Evolutionary conservation across 2,113 vertebrate species (phyloP).

Genomic region (Forbesichthys papilliferus): DNA sequence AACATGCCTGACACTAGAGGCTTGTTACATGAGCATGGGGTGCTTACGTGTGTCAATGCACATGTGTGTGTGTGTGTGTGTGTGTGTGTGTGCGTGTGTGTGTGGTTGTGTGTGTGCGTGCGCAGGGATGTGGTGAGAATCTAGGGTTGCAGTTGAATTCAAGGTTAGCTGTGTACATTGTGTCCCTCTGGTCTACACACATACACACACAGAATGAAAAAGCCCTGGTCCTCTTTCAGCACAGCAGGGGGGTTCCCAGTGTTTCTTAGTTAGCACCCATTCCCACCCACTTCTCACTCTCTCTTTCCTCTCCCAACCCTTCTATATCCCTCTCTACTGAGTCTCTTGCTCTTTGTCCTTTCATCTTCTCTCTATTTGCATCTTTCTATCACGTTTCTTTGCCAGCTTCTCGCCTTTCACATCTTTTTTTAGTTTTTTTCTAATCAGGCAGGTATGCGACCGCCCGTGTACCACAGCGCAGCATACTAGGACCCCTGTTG

Average conservation of each 20-base stretch:
- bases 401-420: not conserved
- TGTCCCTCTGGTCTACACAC: not conserved
- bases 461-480: slow-evolving; percentile 35
- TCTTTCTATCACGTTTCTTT: slow-evolving; percentile 5
- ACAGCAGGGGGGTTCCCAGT: slow-evolving; percentile 47
- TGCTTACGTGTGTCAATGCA: too few relatives aligned
- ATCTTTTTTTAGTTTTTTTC: slow-evolving; percentile 1
- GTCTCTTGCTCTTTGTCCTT: not conserved
- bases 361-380: not conserved
- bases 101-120: not conserved
- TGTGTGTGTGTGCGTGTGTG: slow-evolving; percentile 3
- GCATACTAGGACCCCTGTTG: slow-evolving; percentile 45
- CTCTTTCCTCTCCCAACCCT: not conserved
- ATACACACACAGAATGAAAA: slow-evolving; percentile 21
- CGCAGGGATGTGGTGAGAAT: not conserved
- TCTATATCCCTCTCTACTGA: not conserved
- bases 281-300: not conserved
- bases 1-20: not conserved
- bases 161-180: slow-evolving; percentile 42
- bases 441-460: slow-evolving; percentile 18
- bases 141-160: not conserved
- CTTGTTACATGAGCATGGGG: not conserved
- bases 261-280: slow-evolving; percentile 33
- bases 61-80: not conserved
- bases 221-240: slow-evolving; percentile 52